phyloP scores from a whole-genome alignment of 2,113 vertebrate genomes.

The Addax nasomaculatus region DNA sequence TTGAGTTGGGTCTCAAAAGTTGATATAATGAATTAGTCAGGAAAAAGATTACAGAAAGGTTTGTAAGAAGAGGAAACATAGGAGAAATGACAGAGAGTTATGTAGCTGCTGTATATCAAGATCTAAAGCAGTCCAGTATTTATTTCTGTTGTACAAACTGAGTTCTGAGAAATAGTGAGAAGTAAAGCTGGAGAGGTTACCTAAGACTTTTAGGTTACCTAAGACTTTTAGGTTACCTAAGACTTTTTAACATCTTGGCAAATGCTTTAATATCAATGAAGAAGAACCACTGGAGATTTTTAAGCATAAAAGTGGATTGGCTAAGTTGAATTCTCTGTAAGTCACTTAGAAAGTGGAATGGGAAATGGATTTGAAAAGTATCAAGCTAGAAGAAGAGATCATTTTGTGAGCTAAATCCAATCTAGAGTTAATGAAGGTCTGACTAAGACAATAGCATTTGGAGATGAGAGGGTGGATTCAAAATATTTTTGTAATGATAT shows the following conservation, averaged over 20 bases:
- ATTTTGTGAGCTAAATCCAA: not conserved
- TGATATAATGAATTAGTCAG: not conserved
- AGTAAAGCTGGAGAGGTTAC: not conserved
- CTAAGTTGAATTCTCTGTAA: constrained; percentile 3
- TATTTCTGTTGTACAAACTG: not conserved
- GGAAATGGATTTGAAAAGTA: not conserved
- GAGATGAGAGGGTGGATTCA: not conserved
- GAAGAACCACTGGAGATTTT: not conserved
- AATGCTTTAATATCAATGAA: not conserved
- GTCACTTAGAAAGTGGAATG: not conserved
- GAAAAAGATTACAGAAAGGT: not conserved
- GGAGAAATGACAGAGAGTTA: not conserved
- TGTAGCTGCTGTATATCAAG: not conserved
- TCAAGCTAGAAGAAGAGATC: not conserved
- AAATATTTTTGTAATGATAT: not conserved
- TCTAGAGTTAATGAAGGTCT: not conserved
- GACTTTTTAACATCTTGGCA: not conserved
- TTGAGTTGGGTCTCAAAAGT: not conserved
- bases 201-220: not conserved
- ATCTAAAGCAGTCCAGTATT: not conserved
- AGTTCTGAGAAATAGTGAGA: not conserved
- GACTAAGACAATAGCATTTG: not conserved
- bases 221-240: not conserved
- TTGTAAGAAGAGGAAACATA: not conserved
- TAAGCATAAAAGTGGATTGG: not conserved